These are phyloP conservation scores for Cybosia mesomella DNA, from an alignment of 2,888 invertebrate genomes.

Conservation along the genomic window DNA sequence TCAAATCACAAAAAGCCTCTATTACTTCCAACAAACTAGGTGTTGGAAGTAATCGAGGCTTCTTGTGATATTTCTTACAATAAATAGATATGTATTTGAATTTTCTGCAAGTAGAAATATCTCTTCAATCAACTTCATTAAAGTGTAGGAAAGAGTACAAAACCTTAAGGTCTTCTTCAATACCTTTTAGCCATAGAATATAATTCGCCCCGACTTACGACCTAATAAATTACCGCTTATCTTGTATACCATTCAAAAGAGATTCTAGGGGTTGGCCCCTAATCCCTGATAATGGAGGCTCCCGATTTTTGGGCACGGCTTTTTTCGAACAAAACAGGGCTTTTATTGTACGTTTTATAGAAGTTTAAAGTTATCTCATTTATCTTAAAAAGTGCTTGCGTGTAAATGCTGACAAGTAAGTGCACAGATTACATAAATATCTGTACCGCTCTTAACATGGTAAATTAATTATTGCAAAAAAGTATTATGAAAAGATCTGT, in stretches of 20 bases:
- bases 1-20: background rate
- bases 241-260: conserved; percentile 62
- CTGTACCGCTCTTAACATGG: no score
- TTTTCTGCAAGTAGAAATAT: background rate
- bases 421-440: no score
- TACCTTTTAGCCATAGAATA: conserved; percentile 35
- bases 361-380: conserved; percentile 22
- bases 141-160: conserved; percentile 3
- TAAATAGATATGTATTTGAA: background rate
- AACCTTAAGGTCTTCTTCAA: conserved; percentile 22
- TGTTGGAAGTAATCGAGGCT: no score
- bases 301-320: conserved; percentile 51
- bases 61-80: background rate
- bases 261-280: conserved; percentile 56
- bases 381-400: background rate
- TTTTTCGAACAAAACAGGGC: conserved; percentile 34
- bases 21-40: background rate
- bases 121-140: background rate
- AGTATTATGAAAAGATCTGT: no score
- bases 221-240: conserved; percentile 60
- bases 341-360: conserved; percentile 34
- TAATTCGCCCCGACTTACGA: conserved; percentile 35
- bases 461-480: no score
- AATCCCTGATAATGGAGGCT: conserved; percentile 61
- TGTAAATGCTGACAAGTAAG: no score